Conservation (phyloP, 2,113 vertebrate genomes). For the Apteryx mantelli region DNA sequence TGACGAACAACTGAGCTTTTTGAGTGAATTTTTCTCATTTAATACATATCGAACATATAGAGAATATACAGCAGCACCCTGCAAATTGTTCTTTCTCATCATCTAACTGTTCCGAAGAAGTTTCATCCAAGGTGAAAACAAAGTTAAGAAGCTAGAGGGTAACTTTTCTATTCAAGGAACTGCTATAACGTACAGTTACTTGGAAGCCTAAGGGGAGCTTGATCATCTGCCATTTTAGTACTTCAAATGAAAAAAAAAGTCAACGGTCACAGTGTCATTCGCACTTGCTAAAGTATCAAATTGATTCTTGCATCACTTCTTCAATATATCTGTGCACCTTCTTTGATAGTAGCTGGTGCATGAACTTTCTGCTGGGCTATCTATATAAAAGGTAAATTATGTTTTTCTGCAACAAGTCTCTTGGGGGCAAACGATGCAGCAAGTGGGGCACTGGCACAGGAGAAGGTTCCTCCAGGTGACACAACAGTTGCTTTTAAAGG, state of each 20-base stretch:
- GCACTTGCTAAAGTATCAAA: constrained; percentile 5
- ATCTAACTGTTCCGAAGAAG: background rate
- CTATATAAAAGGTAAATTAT: background rate
- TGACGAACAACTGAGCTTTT: background rate
- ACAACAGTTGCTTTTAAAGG: background rate
- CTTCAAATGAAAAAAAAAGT: background rate
- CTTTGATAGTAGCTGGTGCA: background rate
- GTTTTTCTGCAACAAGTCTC: background rate
- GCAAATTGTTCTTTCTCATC: background rate
- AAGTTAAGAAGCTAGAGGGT: constrained; percentile 6
- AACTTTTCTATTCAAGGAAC: constrained; percentile 4
- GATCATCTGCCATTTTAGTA: background rate
- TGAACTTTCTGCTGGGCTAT: background rate
- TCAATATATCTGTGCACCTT: background rate
- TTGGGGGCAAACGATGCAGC: background rate
- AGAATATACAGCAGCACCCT: background rate
- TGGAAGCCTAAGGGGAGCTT: background rate
- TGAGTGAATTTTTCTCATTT: background rate
- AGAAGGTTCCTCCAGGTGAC: background rate
- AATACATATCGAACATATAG: background rate
- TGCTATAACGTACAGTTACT: background rate
- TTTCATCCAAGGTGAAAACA: constrained; percentile 10
- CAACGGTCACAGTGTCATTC: background rate
- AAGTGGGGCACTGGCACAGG: background rate
- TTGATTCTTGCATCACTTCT: background rate